Conservation (phyloP, 1,140 invertebrate genomes). For the Macrocentrus cingulum region DNA sequence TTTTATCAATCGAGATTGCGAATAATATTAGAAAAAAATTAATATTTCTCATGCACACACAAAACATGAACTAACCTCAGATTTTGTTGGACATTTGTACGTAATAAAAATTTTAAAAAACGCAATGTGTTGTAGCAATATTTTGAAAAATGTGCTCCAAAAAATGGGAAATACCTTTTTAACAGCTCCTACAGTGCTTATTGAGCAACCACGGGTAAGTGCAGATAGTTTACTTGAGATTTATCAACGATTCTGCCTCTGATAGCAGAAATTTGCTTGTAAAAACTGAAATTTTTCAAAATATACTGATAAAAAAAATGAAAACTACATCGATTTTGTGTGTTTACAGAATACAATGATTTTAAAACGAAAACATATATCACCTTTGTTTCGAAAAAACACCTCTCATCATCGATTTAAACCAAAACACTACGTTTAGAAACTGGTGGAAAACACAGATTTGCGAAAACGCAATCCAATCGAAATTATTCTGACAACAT, state of each 20-base stretch:
- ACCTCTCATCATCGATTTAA: conserved; percentile 56
- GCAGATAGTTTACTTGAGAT: no score
- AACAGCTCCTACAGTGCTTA: neutral
- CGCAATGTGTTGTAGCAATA: conserved; percentile 21
- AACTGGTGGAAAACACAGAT: conserved; percentile 68
- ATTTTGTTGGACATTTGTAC: no score
- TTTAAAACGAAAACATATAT: conserved; percentile 64
- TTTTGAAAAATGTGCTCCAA: conserved; percentile 9
- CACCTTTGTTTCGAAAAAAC: conserved; percentile 64
- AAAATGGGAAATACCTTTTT: conserved; percentile 9
- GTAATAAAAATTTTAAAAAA: neutral
- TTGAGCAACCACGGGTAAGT: conserved; percentile 28
- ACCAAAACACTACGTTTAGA: conserved; percentile 69
- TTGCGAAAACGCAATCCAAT: conserved; percentile 59
- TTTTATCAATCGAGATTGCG: no score
- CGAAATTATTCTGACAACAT: conserved; percentile 70
- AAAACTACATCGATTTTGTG: neutral
- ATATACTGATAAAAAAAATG: neutral
- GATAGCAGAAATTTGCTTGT: no score
- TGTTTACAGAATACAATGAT: conserved; percentile 66
- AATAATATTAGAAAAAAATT: no score
- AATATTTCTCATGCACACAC: no score
- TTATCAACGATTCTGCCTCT: no score
- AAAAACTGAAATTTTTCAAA: no score
- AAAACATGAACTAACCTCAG: no score